phyloP scores from a whole-genome alignment of 2,888 invertebrate genomes.

The Volucella inflata region DNA sequence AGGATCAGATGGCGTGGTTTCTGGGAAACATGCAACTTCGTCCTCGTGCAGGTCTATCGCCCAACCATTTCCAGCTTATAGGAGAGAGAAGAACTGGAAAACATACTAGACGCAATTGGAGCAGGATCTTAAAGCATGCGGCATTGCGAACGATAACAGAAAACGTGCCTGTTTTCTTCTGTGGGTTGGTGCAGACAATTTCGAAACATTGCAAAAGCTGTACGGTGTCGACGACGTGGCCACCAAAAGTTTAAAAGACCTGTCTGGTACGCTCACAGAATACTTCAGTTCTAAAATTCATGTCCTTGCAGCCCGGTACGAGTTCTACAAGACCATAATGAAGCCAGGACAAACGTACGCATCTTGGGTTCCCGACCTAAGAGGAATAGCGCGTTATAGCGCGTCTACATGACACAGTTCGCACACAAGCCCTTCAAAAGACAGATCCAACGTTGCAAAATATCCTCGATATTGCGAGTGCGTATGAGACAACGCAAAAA shows the following conservation, averaged over 20 bases:
- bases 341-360: conserved; percentile 12
- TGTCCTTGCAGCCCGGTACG: conserved; percentile 7
- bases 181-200: conserved; percentile 3
- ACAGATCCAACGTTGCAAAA: too few relatives aligned
- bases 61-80: too few relatives aligned
- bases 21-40: too few relatives aligned
- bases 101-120: too few relatives aligned
- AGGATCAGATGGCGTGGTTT: too few relatives aligned
- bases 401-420: background rate
- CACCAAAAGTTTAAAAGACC: conserved; percentile 4
- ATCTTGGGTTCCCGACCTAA: background rate
- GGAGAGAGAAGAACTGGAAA: too few relatives aligned
- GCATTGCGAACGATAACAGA: background rate
- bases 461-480: too few relatives aligned
- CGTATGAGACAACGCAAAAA: too few relatives aligned
- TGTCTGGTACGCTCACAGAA: background rate
- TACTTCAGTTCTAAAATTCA: conserved; percentile 15
- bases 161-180: background rate
- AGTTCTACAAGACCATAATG: conserved; percentile 9
- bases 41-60: too few relatives aligned
- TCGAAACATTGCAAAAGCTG: conserved; percentile 3
- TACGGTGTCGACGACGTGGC: conserved; percentile 2
- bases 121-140: background rate
- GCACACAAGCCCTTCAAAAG: too few relatives aligned
- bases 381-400: too few relatives aligned